Evolutionary conservation across 2,113 vertebrate species (phyloP), one percentile per base, ranked within the genome.

Genomic region (Eretmochelys imbricata): DNA sequence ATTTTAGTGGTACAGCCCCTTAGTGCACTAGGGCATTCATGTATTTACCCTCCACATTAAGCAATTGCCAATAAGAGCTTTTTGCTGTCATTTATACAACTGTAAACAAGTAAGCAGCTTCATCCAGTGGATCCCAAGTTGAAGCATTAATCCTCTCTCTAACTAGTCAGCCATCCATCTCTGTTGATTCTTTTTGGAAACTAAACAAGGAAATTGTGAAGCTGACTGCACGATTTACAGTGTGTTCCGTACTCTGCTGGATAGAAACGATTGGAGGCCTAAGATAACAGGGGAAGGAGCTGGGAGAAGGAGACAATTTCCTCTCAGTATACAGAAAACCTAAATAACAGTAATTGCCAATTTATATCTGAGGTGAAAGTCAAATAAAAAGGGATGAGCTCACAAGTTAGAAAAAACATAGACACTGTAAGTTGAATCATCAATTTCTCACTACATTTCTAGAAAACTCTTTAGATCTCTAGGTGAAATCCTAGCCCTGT

Each of bases 1-100:
- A 62, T 57, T 46, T 31, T 38, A 38, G 19, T 76, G 53, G 54
- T 69, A 3, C 16, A 57, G 29, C 79, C 24, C 6, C 6, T 89
- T 94, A 0, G 0, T 35, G 42, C 29, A 50, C 3, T 62, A 13
- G 2, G 25, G 12, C 4, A 46, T 54, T 91, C 35, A 3, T 38
- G 0, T 4, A 25, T 93, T 93, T 93, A 19, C 84, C 82, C 24
- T 76, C 29, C 49, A 95, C 35, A 10, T 87, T 92, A 62, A 94
- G 3, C 11, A 46, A 96, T 48, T 95, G 38, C 51, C 84, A 88
- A 20, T n/a, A 81, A 87, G 12, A 83, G 3, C 50, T 94, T 89
- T 91, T 75, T 92, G 38, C 48, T 93, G 22, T 81, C 69, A 89
- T 93, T 62, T 91, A 49, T 93, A 90, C 16, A 79, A 7, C 51